phyloP scores from a whole-genome alignment of 2,797 vertebrate genomes.

The Myiotriccus ornatus region DNA sequence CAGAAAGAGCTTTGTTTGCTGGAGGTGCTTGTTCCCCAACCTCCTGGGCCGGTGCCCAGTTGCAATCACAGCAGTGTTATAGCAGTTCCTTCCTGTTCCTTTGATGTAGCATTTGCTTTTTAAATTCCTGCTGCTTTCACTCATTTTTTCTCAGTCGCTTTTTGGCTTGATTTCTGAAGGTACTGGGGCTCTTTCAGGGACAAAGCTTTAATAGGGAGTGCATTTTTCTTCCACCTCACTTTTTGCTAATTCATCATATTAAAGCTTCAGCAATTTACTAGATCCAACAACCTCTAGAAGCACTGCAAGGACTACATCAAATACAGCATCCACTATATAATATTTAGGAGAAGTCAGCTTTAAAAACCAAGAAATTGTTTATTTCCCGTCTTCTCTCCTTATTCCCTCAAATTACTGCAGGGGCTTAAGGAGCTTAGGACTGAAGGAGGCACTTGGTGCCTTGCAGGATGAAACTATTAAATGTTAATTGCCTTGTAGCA shows the following conservation, averaged over 20 bases:
- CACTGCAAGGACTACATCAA: background rate
- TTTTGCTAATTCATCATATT: constrained; percentile 2
- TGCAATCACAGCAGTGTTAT: constrained; percentile 71
- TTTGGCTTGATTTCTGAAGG: constrained; percentile 57
- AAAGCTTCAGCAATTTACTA: background rate
- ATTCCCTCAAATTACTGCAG: background rate
- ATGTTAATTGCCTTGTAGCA: background rate
- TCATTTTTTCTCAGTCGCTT: constrained; percentile 46
- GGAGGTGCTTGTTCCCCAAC: constrained; percentile 50
- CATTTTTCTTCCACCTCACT: background rate
- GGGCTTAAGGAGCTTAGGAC: background rate
- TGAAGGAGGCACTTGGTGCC: background rate
- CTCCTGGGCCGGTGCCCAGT: constrained; percentile 67
- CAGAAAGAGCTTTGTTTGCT: constrained; percentile 60
- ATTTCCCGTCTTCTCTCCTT: background rate
- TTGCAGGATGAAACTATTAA: background rate
- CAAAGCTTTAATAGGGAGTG: background rate
- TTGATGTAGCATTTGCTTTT: constrained; percentile 69
- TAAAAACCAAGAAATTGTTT: background rate
- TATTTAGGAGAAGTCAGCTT: background rate
- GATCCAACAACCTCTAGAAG: background rate
- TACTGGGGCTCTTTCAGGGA: constrained; percentile 35
- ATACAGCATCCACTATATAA: background rate
- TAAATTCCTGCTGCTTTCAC: constrained; percentile 57
- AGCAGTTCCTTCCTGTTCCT: constrained; percentile 67